Conservation (phyloP, 2,888 invertebrate species). For the Slavum lentiscoides region DNA sequence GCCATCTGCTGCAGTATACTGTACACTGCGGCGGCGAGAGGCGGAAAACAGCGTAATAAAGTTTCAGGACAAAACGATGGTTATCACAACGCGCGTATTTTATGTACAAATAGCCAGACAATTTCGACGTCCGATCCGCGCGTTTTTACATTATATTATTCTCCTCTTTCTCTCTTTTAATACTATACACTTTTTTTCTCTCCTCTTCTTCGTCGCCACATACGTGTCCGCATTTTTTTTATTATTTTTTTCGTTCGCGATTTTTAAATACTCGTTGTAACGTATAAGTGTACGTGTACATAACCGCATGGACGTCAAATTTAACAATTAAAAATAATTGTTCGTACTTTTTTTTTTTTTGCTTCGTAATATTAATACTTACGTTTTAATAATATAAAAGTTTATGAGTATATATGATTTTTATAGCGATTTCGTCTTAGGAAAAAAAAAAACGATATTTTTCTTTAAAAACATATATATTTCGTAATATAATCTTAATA, state of each 20-base stretch:
- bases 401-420: background rate
- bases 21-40: conserved; percentile 26
- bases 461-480: conserved; percentile 14
- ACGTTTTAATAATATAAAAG: background rate
- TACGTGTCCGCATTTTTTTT: background rate
- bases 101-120: conserved; percentile 47
- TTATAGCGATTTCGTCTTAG: background rate
- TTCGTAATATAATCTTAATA: conserved; percentile 4
- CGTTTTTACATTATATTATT: background rate
- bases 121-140: conserved; percentile 43
- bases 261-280: too few relatives aligned
- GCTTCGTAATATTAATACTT: background rate
- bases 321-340: too few relatives aligned
- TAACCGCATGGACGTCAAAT: background rate
- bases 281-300: too few relatives aligned
- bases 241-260: too few relatives aligned
- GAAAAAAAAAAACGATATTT: background rate
- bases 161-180: conserved; percentile 21
- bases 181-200: background rate
- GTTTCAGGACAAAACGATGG: conserved; percentile 48
- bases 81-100: conserved; percentile 48
- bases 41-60: conserved; percentile 52
- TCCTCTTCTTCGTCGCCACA: background rate
- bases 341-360: background rate
- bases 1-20: too few relatives aligned